Evolutionary conservation across 1,140 invertebrate genomes (phyloP).

Genomic region (Teleogryllus occipitalis): DNA sequence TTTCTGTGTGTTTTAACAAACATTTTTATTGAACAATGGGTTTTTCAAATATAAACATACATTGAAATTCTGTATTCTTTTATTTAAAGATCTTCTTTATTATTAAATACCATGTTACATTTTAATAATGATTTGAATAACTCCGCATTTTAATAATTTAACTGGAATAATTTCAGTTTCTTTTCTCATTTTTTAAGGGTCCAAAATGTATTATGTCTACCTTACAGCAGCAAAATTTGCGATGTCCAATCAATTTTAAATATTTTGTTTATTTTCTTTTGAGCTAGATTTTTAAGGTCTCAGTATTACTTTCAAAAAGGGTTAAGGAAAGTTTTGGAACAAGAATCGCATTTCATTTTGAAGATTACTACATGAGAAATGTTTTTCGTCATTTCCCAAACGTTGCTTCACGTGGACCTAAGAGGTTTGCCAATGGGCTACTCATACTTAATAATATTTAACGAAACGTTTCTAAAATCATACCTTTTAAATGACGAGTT

Average conservation of each 20-base stretch:
- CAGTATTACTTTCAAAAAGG: background rate
- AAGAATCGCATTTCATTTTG: background rate
- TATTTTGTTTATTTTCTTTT: background rate
- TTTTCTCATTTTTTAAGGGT: background rate
- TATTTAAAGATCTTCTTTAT: background rate
- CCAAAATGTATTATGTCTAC: background rate
- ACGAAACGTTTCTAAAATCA: too few species aligned
- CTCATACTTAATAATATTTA: too few species aligned
- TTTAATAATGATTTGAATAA: background rate
- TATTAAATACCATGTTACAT: background rate
- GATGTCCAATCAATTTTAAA: too few species aligned
- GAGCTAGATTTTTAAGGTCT: background rate
- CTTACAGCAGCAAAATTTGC: background rate
- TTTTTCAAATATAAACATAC: background rate
- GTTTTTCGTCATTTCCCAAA: conserved; percentile 5
- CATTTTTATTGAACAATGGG: background rate
- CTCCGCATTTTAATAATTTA: too few species aligned
- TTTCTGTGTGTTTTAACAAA: conserved; percentile 3
- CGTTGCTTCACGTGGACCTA: background rate
- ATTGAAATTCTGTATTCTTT: background rate
- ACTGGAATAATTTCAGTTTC: background rate
- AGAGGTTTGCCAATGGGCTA: background rate
- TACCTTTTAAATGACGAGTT: too few species aligned
- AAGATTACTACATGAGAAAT: background rate
- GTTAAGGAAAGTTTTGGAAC: background rate